These are phyloP conservation scores for Rhabditoides inermis DNA, from an alignment of 2,888 invertebrate genomes.

Conservation along the genomic window DNA sequence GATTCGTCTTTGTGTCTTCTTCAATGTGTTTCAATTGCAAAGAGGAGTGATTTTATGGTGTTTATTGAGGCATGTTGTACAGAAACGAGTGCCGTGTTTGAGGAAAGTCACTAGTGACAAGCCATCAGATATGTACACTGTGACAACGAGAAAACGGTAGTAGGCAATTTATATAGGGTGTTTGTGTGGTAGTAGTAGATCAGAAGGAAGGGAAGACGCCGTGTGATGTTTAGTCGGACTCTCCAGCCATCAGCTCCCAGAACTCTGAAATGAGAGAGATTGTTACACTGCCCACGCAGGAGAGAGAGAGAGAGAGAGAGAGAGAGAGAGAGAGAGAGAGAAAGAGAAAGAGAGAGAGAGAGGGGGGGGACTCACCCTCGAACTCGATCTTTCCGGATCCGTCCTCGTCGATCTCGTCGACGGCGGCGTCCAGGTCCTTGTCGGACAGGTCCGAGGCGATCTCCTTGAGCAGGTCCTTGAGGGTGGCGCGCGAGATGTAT, in stretches of 20 bases:
- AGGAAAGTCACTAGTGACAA: no score
- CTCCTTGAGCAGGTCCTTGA: constrained; percentile 49
- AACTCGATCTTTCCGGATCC: constrained; percentile 51
- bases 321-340: not conserved
- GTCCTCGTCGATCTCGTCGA: constrained; percentile 51
- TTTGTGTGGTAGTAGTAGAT: no score
- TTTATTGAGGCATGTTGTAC: no score
- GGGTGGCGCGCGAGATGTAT: constrained; percentile 49
- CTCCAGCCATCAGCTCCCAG: constrained; percentile 52
- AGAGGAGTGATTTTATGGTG: no score
- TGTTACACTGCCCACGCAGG: no score
- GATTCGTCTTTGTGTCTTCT: no score
- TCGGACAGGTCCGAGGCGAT: constrained; percentile 50
- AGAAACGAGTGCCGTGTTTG: no score
- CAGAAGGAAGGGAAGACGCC: no score
- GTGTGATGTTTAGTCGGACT: constrained; percentile 41
- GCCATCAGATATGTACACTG: no score
- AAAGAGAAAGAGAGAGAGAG: not conserved
- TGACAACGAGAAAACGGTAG: no score
- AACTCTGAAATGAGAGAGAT: constrained; percentile 31
- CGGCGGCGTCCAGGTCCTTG: constrained; percentile 47
- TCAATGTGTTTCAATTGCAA: no score
- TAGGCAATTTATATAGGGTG: no score
- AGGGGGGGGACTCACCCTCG: constrained; percentile 31
- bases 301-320: not conserved